phyloP scores from a whole-genome alignment of 1,140 invertebrate species.

The Sarcophaga peregrina region DNA sequence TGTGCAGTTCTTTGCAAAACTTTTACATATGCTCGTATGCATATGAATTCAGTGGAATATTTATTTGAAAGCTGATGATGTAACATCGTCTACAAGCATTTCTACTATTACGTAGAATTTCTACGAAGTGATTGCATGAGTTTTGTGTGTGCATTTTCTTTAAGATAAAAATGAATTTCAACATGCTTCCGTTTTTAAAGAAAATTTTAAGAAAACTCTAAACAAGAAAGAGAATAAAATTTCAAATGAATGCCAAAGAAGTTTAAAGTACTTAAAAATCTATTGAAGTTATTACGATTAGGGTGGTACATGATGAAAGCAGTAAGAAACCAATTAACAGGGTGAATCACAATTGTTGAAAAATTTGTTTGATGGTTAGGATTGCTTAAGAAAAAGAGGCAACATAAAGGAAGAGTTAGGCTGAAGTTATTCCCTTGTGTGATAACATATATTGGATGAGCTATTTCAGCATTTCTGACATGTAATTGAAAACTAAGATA shows the following conservation, averaged over 20 bases:
- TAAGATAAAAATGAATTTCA: slow-evolving; percentile 6
- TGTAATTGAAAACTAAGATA: too few species aligned
- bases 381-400: too few species aligned
- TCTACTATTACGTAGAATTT: background rate
- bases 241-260: background rate
- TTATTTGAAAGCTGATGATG: background rate
- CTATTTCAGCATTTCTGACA: too few species aligned
- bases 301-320: background rate
- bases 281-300: background rate
- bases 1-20: too few species aligned
- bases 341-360: background rate
- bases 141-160: background rate
- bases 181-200: background rate
- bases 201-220: background rate
- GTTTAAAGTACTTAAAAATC: background rate
- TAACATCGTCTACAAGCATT: background rate
- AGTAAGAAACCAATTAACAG: background rate
- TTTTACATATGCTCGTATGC: too few species aligned
- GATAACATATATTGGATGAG: too few species aligned
- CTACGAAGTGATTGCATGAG: too few species aligned
- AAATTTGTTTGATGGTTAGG: too few species aligned
- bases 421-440: too few species aligned
- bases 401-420: too few species aligned
- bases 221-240: background rate
- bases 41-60: too few species aligned